Conservation (phyloP, 53 echinoderm and acorn worm species). For the Hippasteria phrygiana region DNA sequence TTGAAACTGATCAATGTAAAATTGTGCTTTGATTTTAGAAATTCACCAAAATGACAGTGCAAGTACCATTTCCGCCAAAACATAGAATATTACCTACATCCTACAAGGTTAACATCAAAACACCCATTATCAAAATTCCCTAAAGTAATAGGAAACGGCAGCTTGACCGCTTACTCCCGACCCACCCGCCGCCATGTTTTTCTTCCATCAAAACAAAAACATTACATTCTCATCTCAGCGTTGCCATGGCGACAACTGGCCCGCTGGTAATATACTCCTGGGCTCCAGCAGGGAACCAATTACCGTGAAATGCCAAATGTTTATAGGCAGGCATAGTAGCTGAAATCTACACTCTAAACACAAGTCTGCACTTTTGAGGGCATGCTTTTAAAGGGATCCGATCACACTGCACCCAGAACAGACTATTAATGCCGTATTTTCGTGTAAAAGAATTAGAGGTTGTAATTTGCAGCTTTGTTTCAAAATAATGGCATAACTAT, state of each 20-base stretch:
- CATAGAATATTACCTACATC: too few relatives aligned
- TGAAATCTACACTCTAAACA: neutral
- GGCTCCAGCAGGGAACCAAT: constrained; percentile 21
- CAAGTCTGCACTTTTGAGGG: neutral
- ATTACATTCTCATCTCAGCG: neutral
- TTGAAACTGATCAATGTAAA: too few relatives aligned
- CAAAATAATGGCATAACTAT: too few relatives aligned
- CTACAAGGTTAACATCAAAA: neutral
- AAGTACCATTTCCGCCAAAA: too few relatives aligned
- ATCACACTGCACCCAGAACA: too few relatives aligned
- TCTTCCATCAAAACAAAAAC: constrained; percentile 24
- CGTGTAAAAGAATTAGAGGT: too few relatives aligned
- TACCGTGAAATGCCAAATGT: constrained; percentile 21
- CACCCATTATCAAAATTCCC: neutral
- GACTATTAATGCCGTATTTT: too few relatives aligned
- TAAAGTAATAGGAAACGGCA: neutral
- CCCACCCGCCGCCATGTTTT: constrained; percentile 24
- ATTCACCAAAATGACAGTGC: too few relatives aligned
- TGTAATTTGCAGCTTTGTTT: too few relatives aligned
- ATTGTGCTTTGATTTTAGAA: too few relatives aligned
- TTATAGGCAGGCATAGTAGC: neutral
- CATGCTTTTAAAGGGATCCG: too few relatives aligned
- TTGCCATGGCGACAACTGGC: constrained; percentile 22
- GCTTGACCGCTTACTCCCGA: neutral
- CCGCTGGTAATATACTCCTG: neutral